These are phyloP conservation scores for Cecidostiba fungosa DNA, from an alignment of 2,888 invertebrate species.

Conservation along the genomic window DNA sequence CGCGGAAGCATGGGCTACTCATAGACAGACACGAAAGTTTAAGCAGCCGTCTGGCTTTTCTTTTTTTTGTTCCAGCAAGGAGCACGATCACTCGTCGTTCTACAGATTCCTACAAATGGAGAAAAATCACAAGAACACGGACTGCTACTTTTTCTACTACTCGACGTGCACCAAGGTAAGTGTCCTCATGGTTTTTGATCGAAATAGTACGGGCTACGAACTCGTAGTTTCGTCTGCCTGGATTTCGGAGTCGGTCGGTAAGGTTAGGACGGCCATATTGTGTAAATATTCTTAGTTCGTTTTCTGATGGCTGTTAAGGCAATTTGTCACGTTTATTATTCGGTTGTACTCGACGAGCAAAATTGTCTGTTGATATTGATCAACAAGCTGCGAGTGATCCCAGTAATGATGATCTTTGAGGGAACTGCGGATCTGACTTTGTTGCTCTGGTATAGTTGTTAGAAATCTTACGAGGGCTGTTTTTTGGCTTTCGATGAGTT, in stretches of 20 bases:
- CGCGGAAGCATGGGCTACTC: background rate
- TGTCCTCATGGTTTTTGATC: slow-evolving; percentile 23
- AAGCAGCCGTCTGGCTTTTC: slow-evolving; percentile 41
- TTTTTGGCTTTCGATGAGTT: background rate
- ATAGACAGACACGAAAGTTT: background rate
- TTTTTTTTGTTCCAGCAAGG: slow-evolving; percentile 74
- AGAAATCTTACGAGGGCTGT: background rate
- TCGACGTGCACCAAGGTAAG: slow-evolving; percentile 92
- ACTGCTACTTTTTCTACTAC: slow-evolving; percentile 95
- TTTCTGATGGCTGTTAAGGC: slow-evolving; percentile 40
- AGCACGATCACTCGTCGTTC: slow-evolving; percentile 79
- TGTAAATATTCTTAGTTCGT: slow-evolving; percentile 62
- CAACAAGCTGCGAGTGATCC: background rate
- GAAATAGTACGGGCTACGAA: background rate
- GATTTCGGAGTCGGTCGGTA: slow-evolving; percentile 37
- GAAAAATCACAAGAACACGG: slow-evolving; percentile 89
- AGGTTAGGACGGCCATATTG: slow-evolving; percentile 68
- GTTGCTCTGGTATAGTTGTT: background rate
- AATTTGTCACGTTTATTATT: slow-evolving; percentile 22
- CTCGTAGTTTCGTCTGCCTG: background rate
- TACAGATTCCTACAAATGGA: slow-evolving; percentile 82
- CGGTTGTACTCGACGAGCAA: background rate
- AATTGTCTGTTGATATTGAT: background rate
- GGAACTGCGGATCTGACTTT: slow-evolving; percentile 21
- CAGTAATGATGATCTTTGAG: slow-evolving; percentile 8